Percentiles rank a stretch among this genome's conserved stretches.
Conservation (phyloP, 1,140 invertebrate genomes). For the Lucilia sericata region DNA sequence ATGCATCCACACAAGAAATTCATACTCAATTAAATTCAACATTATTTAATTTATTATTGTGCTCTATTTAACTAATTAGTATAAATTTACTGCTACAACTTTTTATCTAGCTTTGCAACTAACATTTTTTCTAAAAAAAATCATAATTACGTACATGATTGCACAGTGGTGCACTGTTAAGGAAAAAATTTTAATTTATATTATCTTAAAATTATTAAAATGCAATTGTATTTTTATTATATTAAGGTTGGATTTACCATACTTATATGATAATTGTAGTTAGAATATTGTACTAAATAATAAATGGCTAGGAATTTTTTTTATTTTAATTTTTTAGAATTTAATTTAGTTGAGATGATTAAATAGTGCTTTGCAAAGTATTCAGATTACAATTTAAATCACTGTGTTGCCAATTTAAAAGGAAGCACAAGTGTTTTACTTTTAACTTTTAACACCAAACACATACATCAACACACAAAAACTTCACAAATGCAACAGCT, state of each 20-base stretch:
- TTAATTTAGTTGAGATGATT: no score
- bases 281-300: no score
- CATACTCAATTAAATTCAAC: not conserved
- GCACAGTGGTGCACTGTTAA: not conserved
- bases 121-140: not conserved
- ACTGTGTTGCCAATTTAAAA: not conserved
- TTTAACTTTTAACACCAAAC: conserved; percentile 16
- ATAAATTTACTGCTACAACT: not conserved
- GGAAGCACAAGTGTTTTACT: conserved; percentile 11
- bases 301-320: no score
- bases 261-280: no score
- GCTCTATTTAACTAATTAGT: conserved; percentile 25
- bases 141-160: not conserved
- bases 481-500: not conserved
- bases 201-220: no score
- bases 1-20: not conserved
- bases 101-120: not conserved
- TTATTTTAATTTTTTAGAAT: no score
- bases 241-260: no score
- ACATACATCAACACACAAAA: not conserved
- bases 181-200: no score
- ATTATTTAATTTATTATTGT: conserved; percentile 23
- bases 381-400: not conserved
- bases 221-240: no score
- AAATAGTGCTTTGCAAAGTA: no score